These are phyloP conservation scores for Rhopalosiphum padi DNA, from an alignment of 1,140 invertebrate genomes.

Conservation along the genomic window DNA sequence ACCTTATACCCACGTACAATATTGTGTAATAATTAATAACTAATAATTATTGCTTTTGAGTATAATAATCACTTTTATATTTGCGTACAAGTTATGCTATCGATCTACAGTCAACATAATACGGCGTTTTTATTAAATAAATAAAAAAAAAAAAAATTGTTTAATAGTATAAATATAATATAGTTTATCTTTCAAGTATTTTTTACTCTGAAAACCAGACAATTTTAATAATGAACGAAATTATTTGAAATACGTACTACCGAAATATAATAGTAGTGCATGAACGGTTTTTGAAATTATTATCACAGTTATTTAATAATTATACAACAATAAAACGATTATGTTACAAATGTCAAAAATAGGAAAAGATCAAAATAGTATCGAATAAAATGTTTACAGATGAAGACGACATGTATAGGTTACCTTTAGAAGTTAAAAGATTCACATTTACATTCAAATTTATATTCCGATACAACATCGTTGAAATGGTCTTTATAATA, in stretches of 20 bases:
- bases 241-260: not conserved
- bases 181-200: too few species aligned
- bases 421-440: not conserved
- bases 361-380: not conserved
- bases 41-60: not conserved
- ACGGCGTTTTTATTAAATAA: not conserved
- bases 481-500: not conserved
- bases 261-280: not conserved
- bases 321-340: not conserved
- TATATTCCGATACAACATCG: not conserved
- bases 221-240: not conserved
- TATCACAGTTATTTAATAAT: not conserved
- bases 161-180: too few species aligned
- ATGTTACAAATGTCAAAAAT: too few species aligned
- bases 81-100: not conserved
- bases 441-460: not conserved
- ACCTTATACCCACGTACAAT: not conserved
- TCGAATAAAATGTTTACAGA: not conserved
- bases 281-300: not conserved
- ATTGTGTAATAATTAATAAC: not conserved
- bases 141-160: too few species aligned
- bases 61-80: not conserved
- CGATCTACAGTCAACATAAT: not conserved
- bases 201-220: too few species aligned
- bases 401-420: not conserved